Percentiles rank a stretch among this genome's conserved stretches.
Evolutionary conservation across 2,888 invertebrate genomes (phyloP).

Genomic region (Pseudococcus longispinus): DNA sequence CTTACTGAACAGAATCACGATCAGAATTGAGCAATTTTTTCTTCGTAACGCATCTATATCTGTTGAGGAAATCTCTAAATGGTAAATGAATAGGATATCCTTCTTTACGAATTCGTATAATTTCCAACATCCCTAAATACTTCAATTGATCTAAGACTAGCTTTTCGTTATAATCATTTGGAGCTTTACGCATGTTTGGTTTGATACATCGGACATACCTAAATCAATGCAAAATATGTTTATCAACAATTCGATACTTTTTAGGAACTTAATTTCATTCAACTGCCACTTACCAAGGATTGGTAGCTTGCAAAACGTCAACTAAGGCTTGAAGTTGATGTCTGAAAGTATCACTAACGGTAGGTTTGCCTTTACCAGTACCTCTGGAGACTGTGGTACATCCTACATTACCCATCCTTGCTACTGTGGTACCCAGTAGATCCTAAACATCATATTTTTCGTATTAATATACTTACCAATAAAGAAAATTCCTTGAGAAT

Average conservation of each 20-base stretch:
- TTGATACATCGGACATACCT: constrained; percentile 93
- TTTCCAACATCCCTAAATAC: constrained; percentile 92
- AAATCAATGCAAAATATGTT: not conserved
- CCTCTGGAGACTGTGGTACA: constrained; percentile 75
- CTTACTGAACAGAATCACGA: constrained; percentile 63
- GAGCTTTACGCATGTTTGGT: constrained; percentile 83
- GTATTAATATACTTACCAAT: not conserved
- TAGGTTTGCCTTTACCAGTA: constrained; percentile 87
- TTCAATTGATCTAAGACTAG: constrained; percentile 86
- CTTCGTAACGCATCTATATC: constrained; percentile 76
- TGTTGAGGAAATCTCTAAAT: constrained; percentile 75
- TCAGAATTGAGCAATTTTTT: constrained; percentile 65
- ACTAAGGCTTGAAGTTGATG: constrained; percentile 87
- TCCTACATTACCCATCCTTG: constrained; percentile 62
- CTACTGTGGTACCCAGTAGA: constrained; percentile 63
- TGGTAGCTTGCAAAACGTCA: constrained; percentile 87
- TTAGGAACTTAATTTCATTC: not conserved
- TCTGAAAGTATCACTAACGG: constrained; percentile 87
- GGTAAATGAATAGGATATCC: constrained; percentile 87
- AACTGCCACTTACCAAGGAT: constrained; percentile 73
- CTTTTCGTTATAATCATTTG: constrained; percentile 79
- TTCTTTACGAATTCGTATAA: constrained; percentile 87
- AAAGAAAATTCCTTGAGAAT: constrained; percentile 57
- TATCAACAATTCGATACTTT: not conserved
- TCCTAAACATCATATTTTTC: constrained; percentile 64